Evolutionary conservation across 2,113 vertebrate genomes (phyloP).

Genomic region (Thymallus thymallus): DNA sequence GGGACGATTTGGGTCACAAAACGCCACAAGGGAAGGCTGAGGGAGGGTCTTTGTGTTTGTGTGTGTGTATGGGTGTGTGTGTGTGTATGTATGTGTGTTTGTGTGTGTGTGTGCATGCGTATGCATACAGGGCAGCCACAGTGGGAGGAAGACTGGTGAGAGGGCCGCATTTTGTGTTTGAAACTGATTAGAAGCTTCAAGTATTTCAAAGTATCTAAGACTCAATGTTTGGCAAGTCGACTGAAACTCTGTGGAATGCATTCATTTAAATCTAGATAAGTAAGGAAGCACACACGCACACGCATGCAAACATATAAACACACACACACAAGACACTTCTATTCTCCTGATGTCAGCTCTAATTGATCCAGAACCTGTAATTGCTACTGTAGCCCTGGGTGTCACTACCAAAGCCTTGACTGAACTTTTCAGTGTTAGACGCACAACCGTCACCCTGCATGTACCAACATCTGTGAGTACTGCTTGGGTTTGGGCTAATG

Average conservation of each 20-base stretch:
- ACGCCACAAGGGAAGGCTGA: constrained; percentile 64
- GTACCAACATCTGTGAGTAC: constrained; percentile 67
- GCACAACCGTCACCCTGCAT: constrained; percentile 43
- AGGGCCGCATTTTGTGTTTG: constrained; percentile 26
- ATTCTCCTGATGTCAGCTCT: constrained; percentile 18
- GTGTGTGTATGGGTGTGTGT: not conserved
- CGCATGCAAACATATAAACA: no score
- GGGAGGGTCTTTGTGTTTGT: not conserved
- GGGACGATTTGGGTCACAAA: constrained; percentile 71
- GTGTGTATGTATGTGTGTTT: constrained; percentile 13
- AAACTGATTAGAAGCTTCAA: constrained; percentile 20
- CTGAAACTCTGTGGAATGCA: not conserved
- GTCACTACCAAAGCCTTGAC: constrained; percentile 38
- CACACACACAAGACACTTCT: not conserved
- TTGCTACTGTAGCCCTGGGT: constrained; percentile 54
- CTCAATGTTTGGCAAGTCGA: not conserved
- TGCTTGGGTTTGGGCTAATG: constrained; percentile 71
- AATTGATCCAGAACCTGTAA: constrained; percentile 39
- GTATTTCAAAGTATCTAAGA: not conserved
- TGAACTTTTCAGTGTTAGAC: constrained; percentile 43
- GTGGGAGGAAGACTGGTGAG: constrained; percentile 37
- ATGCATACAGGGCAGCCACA: constrained; percentile 29
- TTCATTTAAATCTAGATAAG: not conserved
- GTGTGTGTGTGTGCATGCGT: no score
- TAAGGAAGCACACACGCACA: constrained; percentile 5